These are phyloP conservation scores for Tenodera sinensis DNA, from an alignment of 2,888 invertebrate genomes.

Conservation along the genomic window DNA sequence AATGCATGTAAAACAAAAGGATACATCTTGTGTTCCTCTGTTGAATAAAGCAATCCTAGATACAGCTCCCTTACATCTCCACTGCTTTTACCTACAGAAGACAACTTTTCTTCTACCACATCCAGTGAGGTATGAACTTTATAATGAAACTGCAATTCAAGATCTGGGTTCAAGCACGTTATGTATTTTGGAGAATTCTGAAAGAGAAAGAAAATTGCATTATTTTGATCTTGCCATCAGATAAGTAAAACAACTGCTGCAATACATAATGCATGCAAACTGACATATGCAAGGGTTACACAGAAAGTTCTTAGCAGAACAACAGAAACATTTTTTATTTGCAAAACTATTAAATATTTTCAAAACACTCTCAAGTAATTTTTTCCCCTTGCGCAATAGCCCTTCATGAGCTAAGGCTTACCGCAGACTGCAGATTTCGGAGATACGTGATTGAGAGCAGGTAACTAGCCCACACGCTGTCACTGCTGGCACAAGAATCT, in stretches of 20 bases:
- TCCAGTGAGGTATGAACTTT: slow-evolving; percentile 89
- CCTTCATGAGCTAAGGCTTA: no score
- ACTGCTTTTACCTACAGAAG: slow-evolving; percentile 50
- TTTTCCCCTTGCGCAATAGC: no score
- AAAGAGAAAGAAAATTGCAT: slow-evolving; percentile 38
- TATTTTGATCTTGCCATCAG: neutral
- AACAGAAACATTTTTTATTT: no score
- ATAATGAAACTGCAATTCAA: slow-evolving; percentile 87
- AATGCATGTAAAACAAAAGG: slow-evolving; percentile 25
- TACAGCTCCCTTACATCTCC: slow-evolving; percentile 86
- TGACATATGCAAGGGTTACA: neutral
- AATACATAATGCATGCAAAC: neutral
- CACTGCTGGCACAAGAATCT: no score
- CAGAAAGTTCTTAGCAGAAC: no score
- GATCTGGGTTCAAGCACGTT: slow-evolving; percentile 68
- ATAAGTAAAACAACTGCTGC: neutral
- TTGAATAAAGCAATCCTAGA: slow-evolving; percentile 85
- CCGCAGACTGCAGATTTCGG: no score
- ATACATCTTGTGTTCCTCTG: slow-evolving; percentile 95
- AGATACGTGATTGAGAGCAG: no score
- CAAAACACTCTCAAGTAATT: no score
- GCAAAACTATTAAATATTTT: no score
- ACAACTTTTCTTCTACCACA: slow-evolving; percentile 82
- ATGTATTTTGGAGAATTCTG: slow-evolving; percentile 93
- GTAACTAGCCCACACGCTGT: no score